phyloP scores from a whole-genome alignment of 1,140 invertebrate genomes.

The Pachyrhynchus sulphureomaculatus region DNA sequence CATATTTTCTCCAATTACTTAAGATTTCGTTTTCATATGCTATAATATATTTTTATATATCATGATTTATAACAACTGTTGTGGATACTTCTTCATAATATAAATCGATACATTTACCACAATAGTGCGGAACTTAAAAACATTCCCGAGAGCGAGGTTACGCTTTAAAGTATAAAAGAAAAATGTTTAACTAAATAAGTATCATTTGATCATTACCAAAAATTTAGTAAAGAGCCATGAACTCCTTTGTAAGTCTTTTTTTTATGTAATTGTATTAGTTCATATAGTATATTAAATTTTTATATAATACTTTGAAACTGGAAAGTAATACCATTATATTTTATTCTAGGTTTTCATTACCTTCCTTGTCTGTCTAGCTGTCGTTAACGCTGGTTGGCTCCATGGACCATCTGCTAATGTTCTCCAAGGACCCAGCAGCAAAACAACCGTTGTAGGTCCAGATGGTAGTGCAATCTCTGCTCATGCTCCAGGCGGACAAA shows the following conservation, averaged over 20 bases:
- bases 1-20: too few species aligned
- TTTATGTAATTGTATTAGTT: constrained; percentile 21
- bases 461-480: constrained; percentile 38
- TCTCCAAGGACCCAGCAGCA: constrained; percentile 37
- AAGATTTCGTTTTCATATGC: too few species aligned
- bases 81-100: too few species aligned
- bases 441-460: constrained; percentile 35
- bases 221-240: constrained; percentile 2
- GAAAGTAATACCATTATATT: constrained; percentile 26
- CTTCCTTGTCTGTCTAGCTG: constrained; percentile 9
- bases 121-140: too few species aligned
- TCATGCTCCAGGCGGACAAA: constrained; percentile 33
- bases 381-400: constrained; percentile 25
- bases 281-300: constrained; percentile 2
- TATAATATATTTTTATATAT: too few species aligned
- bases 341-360: constrained; percentile 2
- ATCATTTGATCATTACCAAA: constrained; percentile 23
- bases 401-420: constrained; percentile 27
- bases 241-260: too few species aligned
- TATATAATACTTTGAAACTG: constrained; percentile 32
- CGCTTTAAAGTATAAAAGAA: too few species aligned
- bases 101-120: too few species aligned
- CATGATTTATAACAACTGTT: too few species aligned
- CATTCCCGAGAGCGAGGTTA: too few species aligned
- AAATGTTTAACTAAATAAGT: too few species aligned